A percentile compares a stretch with the other conserved stretches of the same genome.
These are phyloP conservation scores for Lagorchestes hirsutus DNA, from an alignment of 2,797 vertebrate genomes.

Conservation along the genomic window DNA sequence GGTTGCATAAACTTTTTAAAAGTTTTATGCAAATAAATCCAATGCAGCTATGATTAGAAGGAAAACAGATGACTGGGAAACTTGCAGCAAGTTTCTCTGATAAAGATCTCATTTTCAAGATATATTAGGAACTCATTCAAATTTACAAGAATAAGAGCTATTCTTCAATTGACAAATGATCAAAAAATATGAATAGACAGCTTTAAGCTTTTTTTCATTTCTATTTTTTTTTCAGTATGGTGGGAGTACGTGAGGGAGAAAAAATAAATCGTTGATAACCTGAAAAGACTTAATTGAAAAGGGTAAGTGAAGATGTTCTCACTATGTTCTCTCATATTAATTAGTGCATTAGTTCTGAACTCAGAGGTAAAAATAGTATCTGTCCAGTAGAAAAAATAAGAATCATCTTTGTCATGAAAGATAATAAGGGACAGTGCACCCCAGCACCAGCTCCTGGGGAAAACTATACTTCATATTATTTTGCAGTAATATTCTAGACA, in stretches of 20 bases:
- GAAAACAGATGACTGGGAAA: background rate
- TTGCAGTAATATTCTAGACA: background rate
- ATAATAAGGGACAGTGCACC: background rate
- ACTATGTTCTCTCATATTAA: background rate
- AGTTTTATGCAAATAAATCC: background rate
- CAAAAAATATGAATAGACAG: background rate
- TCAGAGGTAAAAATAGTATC: slow-evolving; percentile 1
- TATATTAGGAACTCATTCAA: background rate
- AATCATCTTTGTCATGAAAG: slow-evolving; percentile 4
- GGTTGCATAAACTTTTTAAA: background rate
- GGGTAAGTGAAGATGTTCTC: background rate
- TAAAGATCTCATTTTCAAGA: background rate
- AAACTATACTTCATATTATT: background rate
- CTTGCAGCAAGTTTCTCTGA: background rate
- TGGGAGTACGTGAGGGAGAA: background rate
- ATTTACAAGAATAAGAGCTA: background rate
- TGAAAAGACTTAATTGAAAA: background rate
- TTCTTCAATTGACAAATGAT: background rate
- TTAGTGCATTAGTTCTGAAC: background rate
- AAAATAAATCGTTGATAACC: background rate
- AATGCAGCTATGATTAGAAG: background rate
- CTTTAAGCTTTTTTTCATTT: background rate
- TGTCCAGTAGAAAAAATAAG: background rate
- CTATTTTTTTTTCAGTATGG: background rate
- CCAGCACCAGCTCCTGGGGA: background rate